These are phyloP conservation scores for Avahi laniger DNA, from an alignment of 2,797 vertebrate species.

Conservation along the genomic window DNA sequence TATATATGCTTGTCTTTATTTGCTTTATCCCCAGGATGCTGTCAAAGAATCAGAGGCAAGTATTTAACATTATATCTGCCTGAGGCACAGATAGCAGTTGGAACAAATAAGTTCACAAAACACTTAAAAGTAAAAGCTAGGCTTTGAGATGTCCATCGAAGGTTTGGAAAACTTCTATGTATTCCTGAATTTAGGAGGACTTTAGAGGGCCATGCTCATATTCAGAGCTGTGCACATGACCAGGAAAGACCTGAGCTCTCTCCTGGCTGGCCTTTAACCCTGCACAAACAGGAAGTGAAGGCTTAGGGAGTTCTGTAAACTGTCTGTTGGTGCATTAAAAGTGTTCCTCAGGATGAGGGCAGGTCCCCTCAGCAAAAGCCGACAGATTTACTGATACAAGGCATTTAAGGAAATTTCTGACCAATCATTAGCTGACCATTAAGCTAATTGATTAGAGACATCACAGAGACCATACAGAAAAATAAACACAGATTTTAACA, in stretches of 20 bases:
- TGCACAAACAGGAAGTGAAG: neutral
- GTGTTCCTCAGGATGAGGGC: no score
- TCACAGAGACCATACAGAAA: neutral
- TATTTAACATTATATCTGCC: neutral
- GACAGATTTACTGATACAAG: neutral
- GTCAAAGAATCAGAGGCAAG: neutral
- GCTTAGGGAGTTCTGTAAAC: neutral
- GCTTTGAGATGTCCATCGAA: neutral
- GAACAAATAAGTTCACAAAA: neutral
- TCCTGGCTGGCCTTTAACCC: neutral
- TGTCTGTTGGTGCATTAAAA: neutral
- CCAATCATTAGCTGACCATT: neutral
- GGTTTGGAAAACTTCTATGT: neutral
- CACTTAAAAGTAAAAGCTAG: neutral
- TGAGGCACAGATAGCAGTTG: neutral
- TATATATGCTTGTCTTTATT: neutral
- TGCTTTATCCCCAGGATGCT: neutral
- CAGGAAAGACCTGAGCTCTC: neutral
- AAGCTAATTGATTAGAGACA: neutral
- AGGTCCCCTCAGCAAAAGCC: neutral
- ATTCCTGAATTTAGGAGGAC: neutral
- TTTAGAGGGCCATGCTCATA: neutral
- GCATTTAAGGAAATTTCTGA: neutral
- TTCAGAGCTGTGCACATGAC: neutral
- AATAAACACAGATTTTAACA: neutral